Conservation (phyloP, 2,888 invertebrate genomes). For the Drosophila kanekoi region DNA sequence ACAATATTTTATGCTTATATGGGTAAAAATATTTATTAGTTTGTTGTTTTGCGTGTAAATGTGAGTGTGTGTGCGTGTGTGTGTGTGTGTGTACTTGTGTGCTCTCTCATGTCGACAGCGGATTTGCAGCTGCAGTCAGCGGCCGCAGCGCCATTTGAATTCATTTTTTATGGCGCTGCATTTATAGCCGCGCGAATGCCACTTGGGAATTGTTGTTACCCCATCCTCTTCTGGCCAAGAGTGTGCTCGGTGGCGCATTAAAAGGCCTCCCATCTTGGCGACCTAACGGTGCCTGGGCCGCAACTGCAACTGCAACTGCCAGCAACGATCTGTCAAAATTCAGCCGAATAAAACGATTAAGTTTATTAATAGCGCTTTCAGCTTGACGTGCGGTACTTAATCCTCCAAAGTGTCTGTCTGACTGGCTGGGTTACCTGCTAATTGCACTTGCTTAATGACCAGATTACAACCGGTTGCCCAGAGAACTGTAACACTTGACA, state of each 20-base stretch:
- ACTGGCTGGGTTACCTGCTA: slow-evolving; percentile 23
- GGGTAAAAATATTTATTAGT: slow-evolving; percentile 72
- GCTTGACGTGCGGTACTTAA: slow-evolving; percentile 55
- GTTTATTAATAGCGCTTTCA: slow-evolving; percentile 67
- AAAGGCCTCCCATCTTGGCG: slow-evolving; percentile 22
- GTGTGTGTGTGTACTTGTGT: slow-evolving; percentile 7
- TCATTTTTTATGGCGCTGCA: slow-evolving; percentile 51
- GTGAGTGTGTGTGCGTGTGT: background rate
- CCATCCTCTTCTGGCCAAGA: slow-evolving; percentile 6
- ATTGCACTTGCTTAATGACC: slow-evolving; percentile 53
- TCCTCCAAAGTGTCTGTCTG: slow-evolving; percentile 45
- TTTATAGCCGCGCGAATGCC: slow-evolving; percentile 23
- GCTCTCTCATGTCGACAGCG: slow-evolving; percentile 22
- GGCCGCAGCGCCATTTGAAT: slow-evolving; percentile 43
- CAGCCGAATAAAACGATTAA: slow-evolving; percentile 51
- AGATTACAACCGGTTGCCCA: slow-evolving; percentile 32
- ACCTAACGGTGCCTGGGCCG: slow-evolving; percentile 31
- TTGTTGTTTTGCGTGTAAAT: slow-evolving; percentile 54
- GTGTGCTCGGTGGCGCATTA: slow-evolving; percentile 9
- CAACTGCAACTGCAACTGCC: background rate
- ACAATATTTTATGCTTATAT: slow-evolving; percentile 77
- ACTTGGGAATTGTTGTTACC: slow-evolving; percentile 4
- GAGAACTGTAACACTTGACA: slow-evolving; percentile 1
- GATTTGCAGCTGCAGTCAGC: slow-evolving; percentile 48
- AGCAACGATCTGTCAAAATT: slow-evolving; percentile 37